Percentiles rank a stretch among this genome's conserved stretches.
Conservation (phyloP, 2,888 invertebrate species). For the Scotopteryx bipunctaria region DNA sequence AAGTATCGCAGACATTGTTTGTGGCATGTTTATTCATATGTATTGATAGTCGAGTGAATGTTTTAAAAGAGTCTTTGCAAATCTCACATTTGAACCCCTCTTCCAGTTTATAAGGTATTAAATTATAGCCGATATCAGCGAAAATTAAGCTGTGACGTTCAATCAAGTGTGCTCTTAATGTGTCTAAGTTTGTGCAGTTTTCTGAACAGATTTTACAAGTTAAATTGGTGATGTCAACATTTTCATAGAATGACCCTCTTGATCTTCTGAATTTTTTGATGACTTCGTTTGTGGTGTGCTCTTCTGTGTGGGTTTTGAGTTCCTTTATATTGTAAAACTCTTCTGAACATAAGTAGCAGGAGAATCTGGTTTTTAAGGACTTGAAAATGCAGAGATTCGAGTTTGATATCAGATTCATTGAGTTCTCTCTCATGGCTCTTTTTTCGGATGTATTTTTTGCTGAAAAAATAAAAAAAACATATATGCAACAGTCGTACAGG, state of each 20-base stretch:
- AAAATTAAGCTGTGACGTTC: conserved; percentile 45
- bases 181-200: conserved; percentile 38
- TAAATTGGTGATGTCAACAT: conserved; percentile 56
- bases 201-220: conserved; percentile 50
- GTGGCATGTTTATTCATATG: conserved; percentile 58
- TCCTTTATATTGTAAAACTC: background rate
- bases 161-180: conserved; percentile 48
- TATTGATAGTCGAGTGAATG: conserved; percentile 45
- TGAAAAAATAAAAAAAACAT: too few relatives aligned
- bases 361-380: background rate
- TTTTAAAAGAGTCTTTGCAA: conserved; percentile 47
- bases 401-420: background rate
- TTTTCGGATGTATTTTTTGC: too few relatives aligned
- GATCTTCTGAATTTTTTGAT: conserved; percentile 41
- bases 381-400: background rate
- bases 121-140: conserved; percentile 40
- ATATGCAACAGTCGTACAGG: too few relatives aligned
- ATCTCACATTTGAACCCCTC: conserved; percentile 46
- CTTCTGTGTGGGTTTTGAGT: conserved; percentile 42
- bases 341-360: background rate
- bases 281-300: conserved; percentile 42
- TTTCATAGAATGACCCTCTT: conserved; percentile 43
- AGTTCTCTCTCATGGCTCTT: too few relatives aligned
- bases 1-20: conserved; percentile 55
- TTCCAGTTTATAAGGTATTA: conserved; percentile 52